Evolutionary conservation across 2,113 vertebrate species (phyloP), one percentile per base, ranked within the genome.

Genomic region (Macrotus californicus): DNA sequence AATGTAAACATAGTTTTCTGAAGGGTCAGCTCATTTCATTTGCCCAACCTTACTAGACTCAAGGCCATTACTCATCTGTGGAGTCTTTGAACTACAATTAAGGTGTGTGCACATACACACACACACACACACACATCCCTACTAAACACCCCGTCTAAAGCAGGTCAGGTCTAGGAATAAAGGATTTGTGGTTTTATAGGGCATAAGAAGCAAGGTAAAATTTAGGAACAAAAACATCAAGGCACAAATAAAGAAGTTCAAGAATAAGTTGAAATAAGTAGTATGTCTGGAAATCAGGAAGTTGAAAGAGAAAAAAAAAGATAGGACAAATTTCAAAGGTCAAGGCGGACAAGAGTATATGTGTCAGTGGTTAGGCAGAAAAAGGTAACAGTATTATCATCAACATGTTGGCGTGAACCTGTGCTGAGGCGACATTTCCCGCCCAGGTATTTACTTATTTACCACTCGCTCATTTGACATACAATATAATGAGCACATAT

Each of bases 1-100:
- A 81, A 81, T 73, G 7, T 50, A 87, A 89, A 81, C 22, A 73
- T 0, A 73, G 31, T 77, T 95, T 91, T 80, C 80, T 87, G 29
- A 92, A 94, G 16, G 19, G 19, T 85, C 86, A 56, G 26, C n/a
- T 90, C 84, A 81, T 95, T 95, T 92, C 34, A 86, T 7, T 13
- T 87, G 1, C 84, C 19, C 80, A 52, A 66, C 18, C 19, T 56
- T 61, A 41, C 56, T 43, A 89, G 39, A 54, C 11, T 77, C n/a
- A 61, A 93, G n/a, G 24, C 89, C 43, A 84, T 73, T 69, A 52
- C 5, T 69, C 29, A 87, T 69, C 43, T 59, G 77, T 64, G 31
- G n/a, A 88, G 50, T 76, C 36, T 90, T 91, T 73, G 73, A 96
- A 77, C 34, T 64, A 64, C 50, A 75, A n/a, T 59, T 89, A 52